Evolutionary conservation across 2,797 vertebrate species (phyloP), one percentile per base, ranked within the genome.

Genomic region (Sebastes elongatus): DNA sequence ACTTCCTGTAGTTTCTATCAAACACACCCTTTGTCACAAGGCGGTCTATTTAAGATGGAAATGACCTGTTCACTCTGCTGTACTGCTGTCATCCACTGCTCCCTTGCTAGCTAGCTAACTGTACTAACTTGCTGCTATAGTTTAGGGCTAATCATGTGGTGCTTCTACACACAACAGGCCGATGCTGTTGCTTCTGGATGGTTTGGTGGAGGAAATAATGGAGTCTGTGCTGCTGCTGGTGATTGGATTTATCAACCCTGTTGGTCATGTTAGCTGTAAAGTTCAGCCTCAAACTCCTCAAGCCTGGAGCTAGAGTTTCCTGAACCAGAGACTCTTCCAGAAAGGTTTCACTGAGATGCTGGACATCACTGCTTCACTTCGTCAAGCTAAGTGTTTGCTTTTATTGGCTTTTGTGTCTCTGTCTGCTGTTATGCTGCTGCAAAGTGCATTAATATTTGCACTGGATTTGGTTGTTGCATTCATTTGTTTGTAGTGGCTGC

Each of bases 41-140:
- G 55, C 3, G 3, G 28, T 2, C 4, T 9, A 1, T 38, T 67
- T n/a, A 10, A 72, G 13, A 2, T n/a, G 25, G 0, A 42, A 20
- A 52, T 7, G 7, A 10, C 28, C 49, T 9, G 10, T 2, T 2
- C 0, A 28, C 28, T 10, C 49, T 59, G 60, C 22, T 52, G 1
- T 8, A 5, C 14, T 42, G 28, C 9, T 35, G 11, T 32, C 18
- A 3, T 14, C 0, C 32, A 22, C 42, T 35, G 46, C 23, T 57
- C 25, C 22, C 3, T 10, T 10, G n/a, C 64, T 4, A 7, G 11
- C 25, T 16, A 10, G 3, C 18, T 42, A 30, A 13, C 18, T 30
- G 2, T 42, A 0, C 10, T 7, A 53, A 28, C 10, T 7, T 9
- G 3, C 10, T 4, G 61, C 18, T 20, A 0, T 18, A 16, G 55